Conservation (phyloP, 2,113 vertebrate species). For the Alligator mississippiensis region DNA sequence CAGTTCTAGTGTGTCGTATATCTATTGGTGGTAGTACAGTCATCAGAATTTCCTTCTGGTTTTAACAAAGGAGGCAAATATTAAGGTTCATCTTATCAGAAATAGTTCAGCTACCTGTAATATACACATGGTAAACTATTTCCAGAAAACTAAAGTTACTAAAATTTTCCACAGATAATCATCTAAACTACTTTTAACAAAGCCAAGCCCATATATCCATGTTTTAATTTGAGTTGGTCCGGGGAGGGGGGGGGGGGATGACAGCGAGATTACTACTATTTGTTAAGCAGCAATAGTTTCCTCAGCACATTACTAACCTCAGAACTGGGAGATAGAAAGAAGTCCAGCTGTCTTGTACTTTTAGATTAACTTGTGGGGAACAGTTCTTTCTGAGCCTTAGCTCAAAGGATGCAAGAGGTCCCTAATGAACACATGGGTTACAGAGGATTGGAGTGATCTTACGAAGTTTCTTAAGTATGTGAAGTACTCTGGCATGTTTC, state of each 20-base stretch:
- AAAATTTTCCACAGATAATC: not conserved
- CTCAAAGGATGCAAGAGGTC: not conserved
- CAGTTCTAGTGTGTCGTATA: not conserved
- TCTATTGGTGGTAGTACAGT: not conserved
- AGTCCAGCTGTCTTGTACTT: not conserved
- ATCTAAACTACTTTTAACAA: constrained; percentile 1
- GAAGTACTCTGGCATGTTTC: not conserved
- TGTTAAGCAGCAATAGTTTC: not conserved
- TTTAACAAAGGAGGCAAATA: not conserved
- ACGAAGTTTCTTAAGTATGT: not conserved
- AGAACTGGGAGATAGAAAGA: not conserved
- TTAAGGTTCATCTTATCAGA: not conserved
- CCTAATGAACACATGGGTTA: not conserved
- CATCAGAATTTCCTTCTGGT: not conserved
- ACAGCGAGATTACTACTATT: not conserved
- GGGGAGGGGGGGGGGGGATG: not conserved
- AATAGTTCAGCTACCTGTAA: not conserved
- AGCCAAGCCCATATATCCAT: too few species aligned
- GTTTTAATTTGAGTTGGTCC: not conserved
- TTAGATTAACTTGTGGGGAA: not conserved
- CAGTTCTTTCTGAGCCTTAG: not conserved
- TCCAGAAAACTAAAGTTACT: not conserved
- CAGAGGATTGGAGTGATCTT: not conserved
- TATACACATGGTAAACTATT: not conserved
- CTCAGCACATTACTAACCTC: not conserved